phyloP scores from a whole-genome alignment of 2,113 vertebrate genomes.

The Prionailurus bengalensis region DNA sequence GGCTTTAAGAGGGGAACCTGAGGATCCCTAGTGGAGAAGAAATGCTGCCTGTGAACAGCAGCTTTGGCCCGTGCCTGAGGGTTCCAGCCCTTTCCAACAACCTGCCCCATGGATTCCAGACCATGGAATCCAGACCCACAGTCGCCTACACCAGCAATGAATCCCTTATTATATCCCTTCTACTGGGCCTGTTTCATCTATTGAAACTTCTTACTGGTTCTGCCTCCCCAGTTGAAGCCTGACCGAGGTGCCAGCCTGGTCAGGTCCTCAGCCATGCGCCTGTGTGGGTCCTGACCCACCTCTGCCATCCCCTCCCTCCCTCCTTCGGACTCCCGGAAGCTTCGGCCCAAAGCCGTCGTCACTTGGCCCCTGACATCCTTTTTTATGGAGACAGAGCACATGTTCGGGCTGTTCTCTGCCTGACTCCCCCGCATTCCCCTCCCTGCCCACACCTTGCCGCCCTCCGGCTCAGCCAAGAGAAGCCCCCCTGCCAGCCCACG shows the following conservation, averaged over 20 bases:
- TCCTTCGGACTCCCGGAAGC: background rate
- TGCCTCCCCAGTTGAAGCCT: background rate
- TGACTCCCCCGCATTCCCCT: fast-evolving
- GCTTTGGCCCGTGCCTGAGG: background rate
- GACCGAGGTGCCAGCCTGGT: no score
- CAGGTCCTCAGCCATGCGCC: background rate
- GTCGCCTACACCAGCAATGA: background rate
- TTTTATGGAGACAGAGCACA: background rate
- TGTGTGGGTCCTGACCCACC: no score
- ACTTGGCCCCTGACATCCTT: background rate
- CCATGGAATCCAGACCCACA: background rate
- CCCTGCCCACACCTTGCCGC: background rate
- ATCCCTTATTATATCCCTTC: background rate
- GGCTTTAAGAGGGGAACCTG: background rate
- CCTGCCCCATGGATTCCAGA: fast-evolving
- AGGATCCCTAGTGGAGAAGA: background rate
- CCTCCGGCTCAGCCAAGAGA: background rate
- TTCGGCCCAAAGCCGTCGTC: background rate
- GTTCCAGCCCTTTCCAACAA: background rate
- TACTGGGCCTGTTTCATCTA: no score
- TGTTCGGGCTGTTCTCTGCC: background rate
- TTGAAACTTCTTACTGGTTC: no score
- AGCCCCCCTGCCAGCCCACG: background rate
- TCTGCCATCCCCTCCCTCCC: background rate
- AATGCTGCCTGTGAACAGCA: background rate